Base-by-base conservation (phyloP, 2,797 vertebrate species). In the Notamacropus eugenii region DNA sequence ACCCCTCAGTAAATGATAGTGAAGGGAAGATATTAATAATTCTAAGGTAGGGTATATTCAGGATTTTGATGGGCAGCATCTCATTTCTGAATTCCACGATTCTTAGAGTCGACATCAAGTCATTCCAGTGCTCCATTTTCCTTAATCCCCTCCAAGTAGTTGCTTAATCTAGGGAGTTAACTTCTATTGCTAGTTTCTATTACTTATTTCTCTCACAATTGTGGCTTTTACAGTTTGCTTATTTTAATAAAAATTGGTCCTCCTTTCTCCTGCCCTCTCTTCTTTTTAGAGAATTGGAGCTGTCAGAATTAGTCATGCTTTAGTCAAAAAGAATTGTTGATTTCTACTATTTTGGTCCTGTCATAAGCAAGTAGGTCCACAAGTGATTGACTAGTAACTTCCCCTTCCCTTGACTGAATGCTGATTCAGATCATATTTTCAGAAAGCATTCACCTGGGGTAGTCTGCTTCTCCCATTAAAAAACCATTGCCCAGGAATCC, bases 391-490 rank as follows among this genome's bases (percentile, higher is more conserved):
- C 55, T 93, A 59, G 92, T 95, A 96, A 93, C 50, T 54, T 93
- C 82, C 91, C 90, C 95, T 91, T 67, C 67, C 52, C 93, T 96
- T 95, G 10, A 50, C 6, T 87, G 74, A 87, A 87, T 87, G 9
- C 74, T 50, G 40, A 97, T 90, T 93, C 91, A 97, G 91, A 95
- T 46, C 87, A 94, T 55, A 82, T 92, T 94, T 97, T 92, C 28
- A 28, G 96, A 93, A 97, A 97, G 54, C 96, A 54, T 94, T 97
- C 95, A 94, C 92, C 94, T 55, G 95, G 52, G 10, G 54, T 95
- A 87, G 94, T 96, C 82, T 96, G 92, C 31, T 52, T 94, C 90
- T 95, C 94, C 54, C 74, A 40, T 90, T 93, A 74, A 97, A 94
- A 16, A 97, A 93, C 94, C 27, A 90, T 91, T 34, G 87, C 50